These are phyloP conservation scores for Trinorchestia longiramus DNA, from an alignment of 1,140 invertebrate species.

Conservation along the genomic window DNA sequence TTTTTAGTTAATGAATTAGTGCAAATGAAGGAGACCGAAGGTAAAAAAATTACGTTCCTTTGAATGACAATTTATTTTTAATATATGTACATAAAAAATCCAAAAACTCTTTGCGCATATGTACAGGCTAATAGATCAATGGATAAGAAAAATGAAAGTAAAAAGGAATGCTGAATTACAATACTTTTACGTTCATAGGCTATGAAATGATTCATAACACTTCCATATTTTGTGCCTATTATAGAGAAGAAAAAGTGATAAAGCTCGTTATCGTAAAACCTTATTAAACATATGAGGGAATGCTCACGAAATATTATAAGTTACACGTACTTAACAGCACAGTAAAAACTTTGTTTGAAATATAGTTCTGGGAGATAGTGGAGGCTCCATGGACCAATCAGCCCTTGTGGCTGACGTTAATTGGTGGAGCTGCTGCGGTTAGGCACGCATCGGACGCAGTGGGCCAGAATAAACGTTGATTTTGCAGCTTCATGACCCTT, in stretches of 20 bases:
- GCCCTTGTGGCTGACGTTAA: background rate
- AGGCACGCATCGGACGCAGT: background rate
- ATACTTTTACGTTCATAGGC: background rate
- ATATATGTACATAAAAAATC: slow-evolving; percentile 35
- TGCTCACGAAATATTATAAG: background rate
- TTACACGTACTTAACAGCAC: background rate
- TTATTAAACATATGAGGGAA: background rate
- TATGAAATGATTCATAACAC: background rate
- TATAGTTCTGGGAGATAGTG: too few relatives aligned
- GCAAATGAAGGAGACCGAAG: background rate
- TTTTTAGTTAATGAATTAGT: background rate
- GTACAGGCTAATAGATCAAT: background rate
- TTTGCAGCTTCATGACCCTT: background rate
- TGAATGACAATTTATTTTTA: slow-evolving; percentile 19
- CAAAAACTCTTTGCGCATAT: background rate
- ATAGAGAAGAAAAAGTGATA: background rate
- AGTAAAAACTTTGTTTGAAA: background rate
- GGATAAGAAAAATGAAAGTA: background rate
- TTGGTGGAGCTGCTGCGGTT: background rate
- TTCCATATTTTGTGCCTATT: background rate
- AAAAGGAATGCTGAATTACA: background rate
- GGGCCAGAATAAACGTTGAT: too few relatives aligned
- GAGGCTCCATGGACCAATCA: too few relatives aligned
- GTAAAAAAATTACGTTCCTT: background rate
- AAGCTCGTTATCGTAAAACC: background rate